Evolutionary conservation across 2,888 invertebrate genomes (phyloP).

Genomic region (Choreutis nemorana): DNA sequence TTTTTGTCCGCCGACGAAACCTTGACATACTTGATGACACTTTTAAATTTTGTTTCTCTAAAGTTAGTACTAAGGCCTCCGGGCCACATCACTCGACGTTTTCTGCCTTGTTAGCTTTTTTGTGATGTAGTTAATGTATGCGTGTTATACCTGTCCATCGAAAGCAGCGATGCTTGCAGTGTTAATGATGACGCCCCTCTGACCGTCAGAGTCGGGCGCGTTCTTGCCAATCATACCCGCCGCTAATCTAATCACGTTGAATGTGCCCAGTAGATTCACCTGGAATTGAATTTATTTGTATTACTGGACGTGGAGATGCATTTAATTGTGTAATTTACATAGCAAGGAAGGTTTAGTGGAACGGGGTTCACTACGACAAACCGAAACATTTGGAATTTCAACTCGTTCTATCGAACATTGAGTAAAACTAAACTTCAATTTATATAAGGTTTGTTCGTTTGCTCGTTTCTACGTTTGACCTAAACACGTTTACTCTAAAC

Average conservation of each 20-base stretch:
- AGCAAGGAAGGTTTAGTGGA: too few species aligned
- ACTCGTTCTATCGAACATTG: too few species aligned
- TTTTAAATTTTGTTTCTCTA: slow-evolving; percentile 2
- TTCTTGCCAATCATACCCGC: slow-evolving; percentile 87
- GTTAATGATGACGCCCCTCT: slow-evolving; percentile 93
- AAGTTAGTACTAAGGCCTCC: too few species aligned
- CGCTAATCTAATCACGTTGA: slow-evolving; percentile 90
- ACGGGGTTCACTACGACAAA: too few species aligned
- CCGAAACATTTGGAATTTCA: too few species aligned
- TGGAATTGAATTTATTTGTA: slow-evolving; percentile 26
- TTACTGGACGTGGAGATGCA: background rate
- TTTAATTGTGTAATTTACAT: background rate
- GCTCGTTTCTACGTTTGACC: too few species aligned
- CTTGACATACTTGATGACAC: background rate
- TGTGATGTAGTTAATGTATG: background rate
- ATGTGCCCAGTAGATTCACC: slow-evolving; percentile 92
- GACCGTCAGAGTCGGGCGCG: slow-evolving; percentile 81
- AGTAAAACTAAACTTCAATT: too few species aligned
- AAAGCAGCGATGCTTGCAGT: slow-evolving; percentile 96
- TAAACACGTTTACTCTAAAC: too few species aligned
- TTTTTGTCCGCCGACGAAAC: background rate
- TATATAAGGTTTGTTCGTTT: too few species aligned
- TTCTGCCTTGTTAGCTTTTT: background rate
- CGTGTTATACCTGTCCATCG: slow-evolving; percentile 73
- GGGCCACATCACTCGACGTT: too few species aligned